Percentiles rank a stretch among this genome's conserved stretches.
Evolutionary conservation across 2,888 invertebrate species (phyloP).

Genomic region (Apamea sordens): DNA sequence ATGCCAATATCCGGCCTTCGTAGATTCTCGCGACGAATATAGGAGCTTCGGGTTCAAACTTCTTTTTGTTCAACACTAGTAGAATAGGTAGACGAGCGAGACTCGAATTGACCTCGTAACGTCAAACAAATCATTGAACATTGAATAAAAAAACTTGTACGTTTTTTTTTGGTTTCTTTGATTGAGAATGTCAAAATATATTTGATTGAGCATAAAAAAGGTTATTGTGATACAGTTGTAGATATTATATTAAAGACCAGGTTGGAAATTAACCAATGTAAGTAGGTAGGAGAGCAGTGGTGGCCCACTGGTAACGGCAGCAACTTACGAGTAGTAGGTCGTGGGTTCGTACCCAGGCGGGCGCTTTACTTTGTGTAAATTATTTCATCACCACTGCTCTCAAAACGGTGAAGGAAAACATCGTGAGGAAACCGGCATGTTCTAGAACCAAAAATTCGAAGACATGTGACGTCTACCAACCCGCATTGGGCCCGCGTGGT

Average conservation of each 20-base stretch:
- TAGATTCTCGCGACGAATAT: constrained; percentile 30
- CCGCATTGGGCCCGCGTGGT: too few relatives aligned
- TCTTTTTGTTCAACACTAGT: constrained; percentile 23
- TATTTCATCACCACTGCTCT: too few relatives aligned
- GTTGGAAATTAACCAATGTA: constrained; percentile 23
- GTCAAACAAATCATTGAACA: constrained; percentile 8
- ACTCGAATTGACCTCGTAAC: constrained; percentile 34
- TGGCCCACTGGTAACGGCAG: too few relatives aligned
- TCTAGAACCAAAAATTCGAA: too few relatives aligned
- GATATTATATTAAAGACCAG: not conserved
- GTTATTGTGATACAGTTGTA: constrained; percentile 4
- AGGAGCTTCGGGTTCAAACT: constrained; percentile 6
- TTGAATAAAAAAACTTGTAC: not conserved
- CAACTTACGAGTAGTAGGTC: too few relatives aligned
- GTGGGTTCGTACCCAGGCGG: too few relatives aligned
- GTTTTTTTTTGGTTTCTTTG: constrained; percentile 33
- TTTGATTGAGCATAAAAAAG: constrained; percentile 24
- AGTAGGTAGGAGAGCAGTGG: too few relatives aligned
- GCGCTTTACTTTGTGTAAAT: too few relatives aligned
- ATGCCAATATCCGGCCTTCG: constrained; percentile 41
- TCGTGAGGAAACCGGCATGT: too few relatives aligned
- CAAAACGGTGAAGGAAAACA: too few relatives aligned
- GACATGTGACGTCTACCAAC: too few relatives aligned
- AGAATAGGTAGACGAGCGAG: not conserved
- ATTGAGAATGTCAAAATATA: constrained; percentile 36